Conservation (phyloP, 2,797 vertebrate genomes). For the Sebastes dallii region DNA sequence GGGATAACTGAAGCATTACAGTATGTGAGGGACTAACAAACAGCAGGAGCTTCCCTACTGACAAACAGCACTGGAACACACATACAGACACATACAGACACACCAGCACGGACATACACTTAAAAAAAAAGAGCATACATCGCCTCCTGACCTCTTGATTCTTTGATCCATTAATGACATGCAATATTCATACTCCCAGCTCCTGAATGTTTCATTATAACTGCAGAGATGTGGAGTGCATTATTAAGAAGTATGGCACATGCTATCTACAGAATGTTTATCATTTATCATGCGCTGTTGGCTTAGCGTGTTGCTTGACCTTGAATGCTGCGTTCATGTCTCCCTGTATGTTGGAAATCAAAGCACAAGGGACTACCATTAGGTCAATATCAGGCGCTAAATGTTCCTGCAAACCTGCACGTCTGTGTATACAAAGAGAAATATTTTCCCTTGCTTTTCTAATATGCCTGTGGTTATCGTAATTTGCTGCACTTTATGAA, state of each 20-base stretch:
- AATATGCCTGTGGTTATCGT: constrained; percentile 24
- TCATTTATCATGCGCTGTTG: constrained; percentile 54
- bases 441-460: constrained; percentile 12
- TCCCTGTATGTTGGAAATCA: constrained; percentile 27
- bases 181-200: constrained; percentile 70
- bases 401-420: not conserved
- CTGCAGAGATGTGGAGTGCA: constrained; percentile 54
- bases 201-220: constrained; percentile 72
- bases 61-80: constrained; percentile 36
- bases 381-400: constrained; percentile 24
- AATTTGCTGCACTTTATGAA: constrained; percentile 18
- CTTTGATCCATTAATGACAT: constrained; percentile 71
- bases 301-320: constrained; percentile 40
- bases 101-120: not conserved
- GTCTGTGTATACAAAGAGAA: constrained; percentile 41
- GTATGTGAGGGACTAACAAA: constrained; percentile 57
- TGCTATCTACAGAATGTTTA: constrained; percentile 50
- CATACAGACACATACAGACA: constrained; percentile 6
- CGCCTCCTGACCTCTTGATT: constrained; percentile 54
- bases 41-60: constrained; percentile 41
- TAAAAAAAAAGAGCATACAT: constrained; percentile 15
- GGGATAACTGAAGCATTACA: constrained; percentile 72
- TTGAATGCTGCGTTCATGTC: constrained; percentile 47
- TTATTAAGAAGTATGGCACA: constrained; percentile 59
- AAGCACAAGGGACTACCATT: constrained; percentile 37